A percentile compares a stretch with the other conserved stretches of the same genome.
Conservation (phyloP, 2,888 invertebrate species). For the Andrena minutula region DNA sequence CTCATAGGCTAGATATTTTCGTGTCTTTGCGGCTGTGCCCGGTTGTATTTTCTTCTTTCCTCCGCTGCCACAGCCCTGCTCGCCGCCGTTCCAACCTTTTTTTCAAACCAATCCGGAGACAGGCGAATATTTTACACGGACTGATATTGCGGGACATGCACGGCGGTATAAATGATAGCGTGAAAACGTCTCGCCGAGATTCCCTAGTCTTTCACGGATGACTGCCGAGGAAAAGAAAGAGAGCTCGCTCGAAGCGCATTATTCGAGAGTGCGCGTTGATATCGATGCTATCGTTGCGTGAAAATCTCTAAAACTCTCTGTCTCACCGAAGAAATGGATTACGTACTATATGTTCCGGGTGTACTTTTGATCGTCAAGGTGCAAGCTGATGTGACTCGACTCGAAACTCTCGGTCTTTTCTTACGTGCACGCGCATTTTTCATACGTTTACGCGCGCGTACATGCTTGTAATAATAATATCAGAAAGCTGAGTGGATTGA, state of each 20-base stretch:
- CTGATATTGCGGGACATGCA: slow-evolving; percentile 54
- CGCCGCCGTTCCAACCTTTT: slow-evolving; percentile 5
- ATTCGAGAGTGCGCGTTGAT: slow-evolving; percentile 55
- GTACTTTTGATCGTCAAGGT: slow-evolving; percentile 17
- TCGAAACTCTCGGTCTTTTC: background rate
- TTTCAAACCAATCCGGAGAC: slow-evolving; percentile 40
- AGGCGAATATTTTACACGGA: slow-evolving; percentile 62
- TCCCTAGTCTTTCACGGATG: slow-evolving; percentile 46
- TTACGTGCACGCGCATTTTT: too few species aligned
- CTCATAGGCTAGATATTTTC: slow-evolving; percentile 60
- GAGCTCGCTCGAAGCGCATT: slow-evolving; percentile 44
- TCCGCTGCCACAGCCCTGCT: slow-evolving; percentile 10
- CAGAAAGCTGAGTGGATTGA: slow-evolving; percentile 2
- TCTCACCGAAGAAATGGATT: slow-evolving; percentile 27
- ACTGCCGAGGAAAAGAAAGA: slow-evolving; percentile 47
- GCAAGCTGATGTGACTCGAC: background rate
- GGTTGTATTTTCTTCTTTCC: slow-evolving; percentile 34
- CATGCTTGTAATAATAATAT: slow-evolving; percentile 26
- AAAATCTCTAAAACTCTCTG: slow-evolving; percentile 14
- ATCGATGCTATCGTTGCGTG: slow-evolving; percentile 44
- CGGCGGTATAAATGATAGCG: slow-evolving; percentile 64
- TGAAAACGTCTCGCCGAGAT: slow-evolving; percentile 62
- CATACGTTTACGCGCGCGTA: background rate
- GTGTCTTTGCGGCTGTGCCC: slow-evolving; percentile 47
- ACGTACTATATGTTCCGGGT: background rate